These are phyloP conservation scores for Eilema caniola DNA, from an alignment of 2,888 invertebrate genomes.

Conservation along the genomic window DNA sequence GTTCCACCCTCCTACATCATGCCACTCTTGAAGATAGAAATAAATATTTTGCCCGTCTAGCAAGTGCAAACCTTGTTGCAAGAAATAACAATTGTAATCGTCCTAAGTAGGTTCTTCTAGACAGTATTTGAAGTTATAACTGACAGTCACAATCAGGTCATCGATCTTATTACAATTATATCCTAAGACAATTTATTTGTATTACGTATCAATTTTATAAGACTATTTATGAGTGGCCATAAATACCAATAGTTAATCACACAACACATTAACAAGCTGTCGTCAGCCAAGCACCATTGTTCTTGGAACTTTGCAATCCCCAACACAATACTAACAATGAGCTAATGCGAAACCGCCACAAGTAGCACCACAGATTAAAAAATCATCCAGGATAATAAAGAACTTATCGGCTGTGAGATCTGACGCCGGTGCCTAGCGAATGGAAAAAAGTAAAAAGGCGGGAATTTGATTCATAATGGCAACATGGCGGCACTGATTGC, in stretches of 20 bases:
- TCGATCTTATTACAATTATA: background rate
- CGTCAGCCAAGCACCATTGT: conserved; percentile 45
- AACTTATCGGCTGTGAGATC: conserved; percentile 84
- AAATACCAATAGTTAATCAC: conserved; percentile 40
- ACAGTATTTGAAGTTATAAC: background rate
- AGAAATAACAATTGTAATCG: background rate
- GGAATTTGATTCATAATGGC: conserved; percentile 85
- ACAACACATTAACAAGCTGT: conserved; percentile 42
- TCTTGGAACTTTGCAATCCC: conserved; percentile 47
- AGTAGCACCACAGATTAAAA: conserved; percentile 79
- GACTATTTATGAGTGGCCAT: conserved; percentile 1
- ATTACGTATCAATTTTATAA: conserved; percentile 5
- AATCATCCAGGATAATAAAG: conserved; percentile 85
- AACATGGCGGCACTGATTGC: conserved; percentile 83
- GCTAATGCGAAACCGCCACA: conserved; percentile 74
- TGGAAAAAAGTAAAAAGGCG: conserved; percentile 76
- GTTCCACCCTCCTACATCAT: no score
- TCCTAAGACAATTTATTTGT: background rate
- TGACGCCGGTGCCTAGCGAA: conserved; percentile 80
- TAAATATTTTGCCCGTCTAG: background rate
- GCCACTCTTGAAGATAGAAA: no score
- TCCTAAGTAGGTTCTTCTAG: background rate
- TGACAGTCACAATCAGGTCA: background rate
- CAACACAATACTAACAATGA: conserved; percentile 65
- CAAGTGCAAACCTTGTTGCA: background rate